A percentile compares a stretch with the other conserved stretches of the same genome.
These are phyloP conservation scores for Spodoptera litura DNA, from an alignment of 1,140 invertebrate genomes.

Conservation along the genomic window DNA sequence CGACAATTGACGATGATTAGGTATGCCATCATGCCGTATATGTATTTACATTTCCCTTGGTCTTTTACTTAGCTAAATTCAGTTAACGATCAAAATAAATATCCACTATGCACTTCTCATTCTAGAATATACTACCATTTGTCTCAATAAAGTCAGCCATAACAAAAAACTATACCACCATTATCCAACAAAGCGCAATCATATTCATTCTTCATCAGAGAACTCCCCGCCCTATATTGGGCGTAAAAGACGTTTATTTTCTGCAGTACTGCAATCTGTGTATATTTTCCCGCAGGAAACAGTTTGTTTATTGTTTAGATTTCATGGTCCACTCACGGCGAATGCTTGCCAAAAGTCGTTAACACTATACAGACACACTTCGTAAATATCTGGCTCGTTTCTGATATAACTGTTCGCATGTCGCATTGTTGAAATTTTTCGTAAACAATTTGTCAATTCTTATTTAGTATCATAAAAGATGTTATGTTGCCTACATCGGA, in stretches of 20 bases:
- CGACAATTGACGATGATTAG: too few species aligned
- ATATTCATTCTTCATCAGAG: conserved; percentile 39
- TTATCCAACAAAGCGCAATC: conserved; percentile 32
- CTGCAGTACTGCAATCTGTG: conserved; percentile 53
- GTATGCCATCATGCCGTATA: too few species aligned
- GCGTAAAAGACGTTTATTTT: conserved; percentile 46
- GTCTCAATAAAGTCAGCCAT: conserved; percentile 34
- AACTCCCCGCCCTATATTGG: conserved; percentile 33
- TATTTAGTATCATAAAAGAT: too few species aligned
- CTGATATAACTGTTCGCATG: conserved; percentile 54
- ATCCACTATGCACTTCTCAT: neutral
- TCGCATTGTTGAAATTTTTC: conserved; percentile 7
- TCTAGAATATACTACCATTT: neutral
- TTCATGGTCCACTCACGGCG: conserved; percentile 49
- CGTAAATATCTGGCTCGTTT: conserved; percentile 64
- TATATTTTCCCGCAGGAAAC: conserved; percentile 68
- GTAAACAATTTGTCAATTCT: too few species aligned
- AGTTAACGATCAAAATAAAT: neutral
- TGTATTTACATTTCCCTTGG: too few species aligned
- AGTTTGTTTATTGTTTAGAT: conserved; percentile 75
- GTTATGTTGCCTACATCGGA: too few species aligned
- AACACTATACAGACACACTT: conserved; percentile 71
- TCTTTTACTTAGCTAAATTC: too few species aligned
- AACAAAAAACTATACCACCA: conserved; percentile 14
- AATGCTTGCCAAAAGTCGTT: conserved; percentile 75